A percentile compares a stretch with the other conserved stretches of the same genome.
Evolutionary conservation across 2,113 vertebrate species (phyloP).

Genomic region (Leptocoma aspasia): DNA sequence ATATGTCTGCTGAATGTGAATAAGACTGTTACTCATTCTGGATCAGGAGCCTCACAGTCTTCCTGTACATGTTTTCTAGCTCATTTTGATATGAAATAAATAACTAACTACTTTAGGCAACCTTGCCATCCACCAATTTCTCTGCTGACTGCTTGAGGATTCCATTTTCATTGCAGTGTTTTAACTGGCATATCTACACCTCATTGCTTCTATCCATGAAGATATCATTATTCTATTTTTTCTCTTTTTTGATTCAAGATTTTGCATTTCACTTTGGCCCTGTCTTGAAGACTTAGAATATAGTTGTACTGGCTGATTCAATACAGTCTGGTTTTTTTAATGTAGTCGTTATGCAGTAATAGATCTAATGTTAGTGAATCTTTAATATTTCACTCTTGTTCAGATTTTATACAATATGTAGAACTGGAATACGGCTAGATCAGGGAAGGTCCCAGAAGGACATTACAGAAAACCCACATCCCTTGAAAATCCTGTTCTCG

Average conservation of each 20-base stretch:
- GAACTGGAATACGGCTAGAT: not conserved
- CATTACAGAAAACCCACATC: not conserved
- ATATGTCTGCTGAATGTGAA: not conserved
- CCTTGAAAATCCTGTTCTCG: conserved; percentile 3
- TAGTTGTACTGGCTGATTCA: not conserved
- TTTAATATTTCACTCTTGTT: not conserved
- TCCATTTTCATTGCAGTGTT: not conserved
- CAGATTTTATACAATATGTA: not conserved
- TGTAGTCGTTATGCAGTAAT: not conserved
- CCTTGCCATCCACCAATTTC: not conserved
- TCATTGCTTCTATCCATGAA: not conserved
- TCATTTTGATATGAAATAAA: not conserved
- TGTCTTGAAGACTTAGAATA: not conserved
- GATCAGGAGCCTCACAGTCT: not conserved
- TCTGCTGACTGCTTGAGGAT: not conserved
- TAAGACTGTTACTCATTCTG: not conserved
- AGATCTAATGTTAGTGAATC: not conserved
- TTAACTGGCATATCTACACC: not conserved
- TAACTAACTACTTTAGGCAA: not conserved
- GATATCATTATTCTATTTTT: not conserved
- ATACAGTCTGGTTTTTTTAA: not conserved
- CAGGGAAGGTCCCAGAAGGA: not conserved
- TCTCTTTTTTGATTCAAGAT: not conserved
- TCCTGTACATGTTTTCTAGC: not conserved
- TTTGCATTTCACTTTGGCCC: not conserved